phyloP scores from a whole-genome alignment of 64 coral and sea anemone species.

The Trachythela sp. region DNA sequence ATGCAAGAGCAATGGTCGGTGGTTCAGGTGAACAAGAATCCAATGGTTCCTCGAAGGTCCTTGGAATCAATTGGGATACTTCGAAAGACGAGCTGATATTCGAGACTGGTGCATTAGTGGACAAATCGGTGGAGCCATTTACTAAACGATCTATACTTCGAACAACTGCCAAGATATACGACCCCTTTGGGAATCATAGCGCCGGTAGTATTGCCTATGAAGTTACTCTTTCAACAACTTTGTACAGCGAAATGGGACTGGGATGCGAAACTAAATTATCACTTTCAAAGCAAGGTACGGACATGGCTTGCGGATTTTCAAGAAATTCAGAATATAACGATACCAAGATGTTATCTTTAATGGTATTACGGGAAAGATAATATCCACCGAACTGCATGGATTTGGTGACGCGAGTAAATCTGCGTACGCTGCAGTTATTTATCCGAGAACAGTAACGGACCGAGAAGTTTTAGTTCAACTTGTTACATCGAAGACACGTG shows the following conservation, averaged over 20 bases:
- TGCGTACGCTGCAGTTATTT: slow-evolving; percentile 32
- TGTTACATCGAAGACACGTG: slow-evolving; percentile 28
- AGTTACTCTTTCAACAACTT: slow-evolving; percentile 37
- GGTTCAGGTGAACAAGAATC: neutral
- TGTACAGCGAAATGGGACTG: slow-evolving; percentile 16
- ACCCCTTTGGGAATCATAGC: slow-evolving; percentile 10
- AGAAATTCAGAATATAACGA: neutral
- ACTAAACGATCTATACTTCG: neutral
- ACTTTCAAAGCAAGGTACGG: slow-evolving; percentile 14
- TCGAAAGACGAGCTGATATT: neutral
- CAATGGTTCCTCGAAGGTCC: neutral
- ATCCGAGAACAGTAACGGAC: slow-evolving; percentile 2
- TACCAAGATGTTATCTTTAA: slow-evolving; percentile 24
- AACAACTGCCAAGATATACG: slow-evolving; percentile 42
- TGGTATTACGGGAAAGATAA: slow-evolving; percentile 3
- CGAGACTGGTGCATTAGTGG: neutral
- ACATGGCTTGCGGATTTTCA: too few species aligned
- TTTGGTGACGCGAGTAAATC: slow-evolving; percentile 19
- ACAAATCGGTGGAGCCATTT: neutral
- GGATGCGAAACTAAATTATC: neutral
- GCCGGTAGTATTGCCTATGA: slow-evolving; percentile 28
- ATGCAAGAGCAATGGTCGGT: neutral
- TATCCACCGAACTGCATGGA: slow-evolving; percentile 26
- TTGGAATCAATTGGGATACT: neutral
- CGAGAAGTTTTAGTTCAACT: neutral